Base-by-base conservation (phyloP, 2,888 invertebrate species). In the Norana najaformis region DNA sequence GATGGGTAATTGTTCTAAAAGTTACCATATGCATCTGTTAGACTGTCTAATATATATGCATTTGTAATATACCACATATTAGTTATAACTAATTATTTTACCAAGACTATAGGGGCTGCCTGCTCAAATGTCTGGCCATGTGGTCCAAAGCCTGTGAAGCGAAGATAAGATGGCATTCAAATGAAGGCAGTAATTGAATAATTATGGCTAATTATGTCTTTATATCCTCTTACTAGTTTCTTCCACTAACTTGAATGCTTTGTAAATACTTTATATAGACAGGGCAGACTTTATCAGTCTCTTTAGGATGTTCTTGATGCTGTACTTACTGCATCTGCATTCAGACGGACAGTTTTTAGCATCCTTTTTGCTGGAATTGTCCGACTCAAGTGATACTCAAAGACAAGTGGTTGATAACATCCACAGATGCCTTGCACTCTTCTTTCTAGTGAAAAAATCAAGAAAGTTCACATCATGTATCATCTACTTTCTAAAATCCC, bases 251-350 rank as follows among this genome's bases (percentile, higher is more conserved):
- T 69, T 69, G 69, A 69, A 69, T 69, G 69, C 69, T 69, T 69
- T 69, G 69, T 69, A 30, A 69, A 69, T 69, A 69, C 69, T 69
- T n/a, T n/a, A 69, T 69, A 69, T n/a, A 16, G 69, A 69, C 30
- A 5, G 30, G 53, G 20, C 53, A 53, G 53, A 53, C 53, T 0
- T 53, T 30, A 69, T 69, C 69, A n/a, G 30, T 69, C 69, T 69
- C 69, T 69, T 69, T 69, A 69, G 69, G 69, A 69, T 69, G 69
- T 69, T 69, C 69, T 69, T 69, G n/a, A 69, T 69, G 69, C 30
- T 69, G 69, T 69, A 69, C n/a, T n/a, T 69, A 69, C n/a, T 69
- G 69, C 69, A n/a, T 69, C 69, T 69, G n/a, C 53, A 47, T 69
- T 69, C 30, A 69, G 69, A 69, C n/a, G 69, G 69, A 69, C 69